phyloP scores from a whole-genome alignment of 2,113 vertebrate species.

The Cololabis saira region DNA sequence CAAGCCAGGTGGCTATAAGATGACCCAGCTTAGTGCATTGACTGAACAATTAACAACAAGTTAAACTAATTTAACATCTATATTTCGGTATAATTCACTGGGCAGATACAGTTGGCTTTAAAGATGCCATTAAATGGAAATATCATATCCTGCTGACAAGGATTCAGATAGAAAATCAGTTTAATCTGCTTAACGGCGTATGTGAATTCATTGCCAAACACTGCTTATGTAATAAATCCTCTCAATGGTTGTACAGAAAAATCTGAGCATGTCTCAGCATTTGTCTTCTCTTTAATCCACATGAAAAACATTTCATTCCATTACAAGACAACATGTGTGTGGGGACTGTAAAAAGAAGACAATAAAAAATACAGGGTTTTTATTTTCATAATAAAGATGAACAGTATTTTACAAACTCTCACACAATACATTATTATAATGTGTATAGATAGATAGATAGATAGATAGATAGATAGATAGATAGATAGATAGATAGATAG shows the following conservation, averaged over 20 bases:
- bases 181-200: slow-evolving; percentile 73
- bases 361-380: background rate
- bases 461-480: too few relatives aligned
- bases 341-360: slow-evolving; percentile 1
- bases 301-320: slow-evolving; percentile 21
- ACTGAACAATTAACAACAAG: too few relatives aligned
- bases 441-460: too few relatives aligned
- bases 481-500: too few relatives aligned
- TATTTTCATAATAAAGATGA: background rate
- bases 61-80: background rate
- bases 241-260: slow-evolving; percentile 65
- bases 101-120: background rate
- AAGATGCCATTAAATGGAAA: slow-evolving; percentile 66
- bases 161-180: slow-evolving; percentile 63
- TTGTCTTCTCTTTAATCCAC: slow-evolving; percentile 66
- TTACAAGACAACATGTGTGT: slow-evolving; percentile 11
- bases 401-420: background rate
- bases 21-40: too few relatives aligned
- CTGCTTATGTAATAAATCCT: slow-evolving; percentile 77
- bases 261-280: slow-evolving; percentile 48
- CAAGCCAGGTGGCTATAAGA: too few relatives aligned
- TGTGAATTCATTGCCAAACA: slow-evolving; percentile 60
- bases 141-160: slow-evolving; percentile 62
- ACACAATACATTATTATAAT: background rate
- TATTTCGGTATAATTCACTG: background rate